Evolutionary conservation across 1,140 invertebrate genomes (phyloP), one percentile per base, ranked within the genome.

Genomic region (Brachionus asplanchnoidis): DNA sequence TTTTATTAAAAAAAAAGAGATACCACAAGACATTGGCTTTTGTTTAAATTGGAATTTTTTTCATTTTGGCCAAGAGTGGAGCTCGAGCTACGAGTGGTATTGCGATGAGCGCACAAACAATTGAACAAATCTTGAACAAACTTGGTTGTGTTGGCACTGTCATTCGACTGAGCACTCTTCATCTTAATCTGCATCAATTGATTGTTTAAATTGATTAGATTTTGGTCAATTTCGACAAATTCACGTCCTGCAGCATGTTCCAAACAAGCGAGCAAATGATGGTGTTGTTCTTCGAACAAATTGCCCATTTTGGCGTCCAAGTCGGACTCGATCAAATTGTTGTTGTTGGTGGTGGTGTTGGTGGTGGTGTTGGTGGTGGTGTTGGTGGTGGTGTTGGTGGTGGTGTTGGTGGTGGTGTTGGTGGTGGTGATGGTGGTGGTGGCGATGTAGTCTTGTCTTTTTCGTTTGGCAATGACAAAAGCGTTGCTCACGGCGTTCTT

Each of bases 231-330:
- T 84, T 84, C 68, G 20, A 68, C 36, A 60, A 84, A 84, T 77
- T 84, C 84, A 17, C 84, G 46, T 36, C 53, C 46, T 20, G 84
- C 75, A 5, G 70, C 60, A 56, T 75, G 40, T 32, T 84, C 84
- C 42, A 84, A 65, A 77, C 84, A 84, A n/a, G 60, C 26, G 11
- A 84, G 42, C n/a, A 84, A 20, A 75, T 84, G 84, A 84, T 84
- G 84, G 14, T 84, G 84, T 56, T 84, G 84, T 65, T 75, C 46
- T 60, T 84, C 84, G 53, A 84, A 84, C 26, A 53, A 53, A 77
- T 84, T 84, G 14, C 3, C 68, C 11, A 84, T 50, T 68, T 84
- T 84, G 6, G 28, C 23, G 1, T 75, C 68, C 14, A 46, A 7
- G 56, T 75, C 28, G 5, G 26, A 68, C 23, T 17, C 42, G 26